Conservation (phyloP, 2,888 invertebrate genomes). For the Synergus laeviventris region DNA sequence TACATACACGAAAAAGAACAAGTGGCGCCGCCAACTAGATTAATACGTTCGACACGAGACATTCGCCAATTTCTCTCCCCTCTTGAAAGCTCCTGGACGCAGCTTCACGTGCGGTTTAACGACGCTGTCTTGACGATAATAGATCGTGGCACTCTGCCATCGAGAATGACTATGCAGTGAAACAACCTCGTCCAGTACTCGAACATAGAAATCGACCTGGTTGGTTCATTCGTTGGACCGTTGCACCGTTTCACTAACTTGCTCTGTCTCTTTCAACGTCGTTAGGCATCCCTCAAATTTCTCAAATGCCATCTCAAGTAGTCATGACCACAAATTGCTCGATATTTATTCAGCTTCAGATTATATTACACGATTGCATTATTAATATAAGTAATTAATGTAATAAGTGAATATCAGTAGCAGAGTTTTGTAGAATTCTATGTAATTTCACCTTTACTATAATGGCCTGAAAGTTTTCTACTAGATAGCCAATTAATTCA, state of each 20-base stretch:
- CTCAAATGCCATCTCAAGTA: constrained; percentile 6
- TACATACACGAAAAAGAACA: constrained; percentile 13
- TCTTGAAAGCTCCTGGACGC: constrained; percentile 45
- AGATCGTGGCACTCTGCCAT: constrained; percentile 65
- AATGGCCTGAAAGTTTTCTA: constrained; percentile 24
- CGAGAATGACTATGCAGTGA: constrained; percentile 33
- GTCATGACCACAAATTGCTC: neutral
- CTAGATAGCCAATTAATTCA: constrained; percentile 29
- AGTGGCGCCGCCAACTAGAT: constrained; percentile 40
- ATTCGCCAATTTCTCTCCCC: constrained; percentile 39
- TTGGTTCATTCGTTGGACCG: constrained; percentile 25
- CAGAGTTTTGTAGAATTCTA: neutral
- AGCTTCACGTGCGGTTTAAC: constrained; percentile 54
- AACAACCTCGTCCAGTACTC: constrained; percentile 37
- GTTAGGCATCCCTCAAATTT: constrained; percentile 16
- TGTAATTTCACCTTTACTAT: constrained; percentile 23
- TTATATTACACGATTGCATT: neutral
- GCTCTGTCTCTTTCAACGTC: constrained; percentile 1
- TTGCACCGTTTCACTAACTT: neutral
- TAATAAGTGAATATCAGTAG: too few relatives aligned
- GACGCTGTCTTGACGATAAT: constrained; percentile 64
- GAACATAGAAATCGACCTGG: constrained; percentile 36
- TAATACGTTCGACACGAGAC: constrained; percentile 51
- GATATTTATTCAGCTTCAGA: neutral
- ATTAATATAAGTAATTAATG: neutral